Conservation (phyloP, 2,888 invertebrate genomes). For the Amblyjoppa fuscipennis region DNA sequence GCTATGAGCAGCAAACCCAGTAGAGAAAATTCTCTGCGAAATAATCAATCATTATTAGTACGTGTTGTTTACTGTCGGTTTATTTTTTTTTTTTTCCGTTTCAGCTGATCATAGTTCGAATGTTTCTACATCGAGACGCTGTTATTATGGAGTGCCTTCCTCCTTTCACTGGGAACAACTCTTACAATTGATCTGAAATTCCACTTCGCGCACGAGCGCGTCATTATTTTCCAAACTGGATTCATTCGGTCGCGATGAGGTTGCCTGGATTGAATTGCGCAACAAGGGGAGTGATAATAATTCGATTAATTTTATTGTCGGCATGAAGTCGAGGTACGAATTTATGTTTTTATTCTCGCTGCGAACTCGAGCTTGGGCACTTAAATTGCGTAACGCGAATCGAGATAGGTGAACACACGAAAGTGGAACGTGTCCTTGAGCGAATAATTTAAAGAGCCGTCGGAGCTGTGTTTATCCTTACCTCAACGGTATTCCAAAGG, state of each 20-base stretch:
- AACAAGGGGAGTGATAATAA: not conserved
- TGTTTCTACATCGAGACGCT: not conserved
- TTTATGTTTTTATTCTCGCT: slow-evolving; percentile 11
- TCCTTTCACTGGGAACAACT: slow-evolving; percentile 12
- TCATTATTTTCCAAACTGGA: not conserved
- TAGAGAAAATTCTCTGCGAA: slow-evolving; percentile 88
- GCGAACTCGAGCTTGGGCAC: not conserved
- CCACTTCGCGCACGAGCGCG: not conserved
- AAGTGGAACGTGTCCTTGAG: slow-evolving; percentile 59
- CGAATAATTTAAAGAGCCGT: slow-evolving; percentile 23
- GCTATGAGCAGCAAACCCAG: slow-evolving; percentile 92
- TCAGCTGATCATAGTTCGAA: not conserved
- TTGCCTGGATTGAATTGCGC: not conserved
- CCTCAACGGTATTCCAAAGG: slow-evolving; percentile 87
- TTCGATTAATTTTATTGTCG: not conserved
- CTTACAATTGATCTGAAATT: too few relatives aligned
- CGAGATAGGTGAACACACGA: slow-evolving; percentile 8
- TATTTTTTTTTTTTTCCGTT: not conserved
- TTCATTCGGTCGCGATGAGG: not conserved
- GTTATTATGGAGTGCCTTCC: slow-evolving; percentile 4
- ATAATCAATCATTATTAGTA: slow-evolving; percentile 41
- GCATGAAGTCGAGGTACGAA: not conserved
- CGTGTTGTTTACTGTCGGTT: not conserved
- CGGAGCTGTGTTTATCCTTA: slow-evolving; percentile 77
- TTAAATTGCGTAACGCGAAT: slow-evolving; percentile 6